Conservation (phyloP, 2,113 vertebrate species). For the Tautogolabrus adspersus region DNA sequence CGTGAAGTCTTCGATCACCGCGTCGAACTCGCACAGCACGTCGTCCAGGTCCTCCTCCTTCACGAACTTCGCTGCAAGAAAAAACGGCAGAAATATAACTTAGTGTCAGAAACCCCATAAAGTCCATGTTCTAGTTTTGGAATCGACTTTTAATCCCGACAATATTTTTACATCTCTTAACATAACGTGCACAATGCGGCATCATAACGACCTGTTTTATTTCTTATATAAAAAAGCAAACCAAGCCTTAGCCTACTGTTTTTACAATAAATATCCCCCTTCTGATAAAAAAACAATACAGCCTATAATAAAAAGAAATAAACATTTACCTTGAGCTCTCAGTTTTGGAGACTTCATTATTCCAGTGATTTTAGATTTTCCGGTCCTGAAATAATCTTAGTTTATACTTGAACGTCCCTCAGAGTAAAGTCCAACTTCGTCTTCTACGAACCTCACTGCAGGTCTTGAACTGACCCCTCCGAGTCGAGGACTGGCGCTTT, state of each 20-base stretch:
- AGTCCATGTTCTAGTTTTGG: no score
- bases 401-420: neutral
- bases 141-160: no score
- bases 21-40: slow-evolving; percentile 93
- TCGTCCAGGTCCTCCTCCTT: slow-evolving; percentile 85
- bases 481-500: slow-evolving; percentile 51
- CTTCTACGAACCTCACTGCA: neutral
- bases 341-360: slow-evolving; percentile 84
- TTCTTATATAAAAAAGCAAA: no score
- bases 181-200: no score
- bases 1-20: slow-evolving; percentile 93
- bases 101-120: no score
- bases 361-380: slow-evolving; percentile 31
- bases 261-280: no score
- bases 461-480: slow-evolving; percentile 12
- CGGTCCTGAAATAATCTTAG: slow-evolving; percentile 2
- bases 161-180: no score
- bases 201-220: no score
- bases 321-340: slow-evolving; percentile 66
- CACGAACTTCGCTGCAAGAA: slow-evolving; percentile 40
- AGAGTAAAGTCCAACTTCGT: slow-evolving; percentile 4
- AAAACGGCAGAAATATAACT: neutral
- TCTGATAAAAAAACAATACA: neutral
- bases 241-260: no score
- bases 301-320: neutral